Evolutionary conservation across 2,888 invertebrate species (phyloP), one percentile per base, ranked within the genome.

Genomic region (Parthenolecanium corni): DNA sequence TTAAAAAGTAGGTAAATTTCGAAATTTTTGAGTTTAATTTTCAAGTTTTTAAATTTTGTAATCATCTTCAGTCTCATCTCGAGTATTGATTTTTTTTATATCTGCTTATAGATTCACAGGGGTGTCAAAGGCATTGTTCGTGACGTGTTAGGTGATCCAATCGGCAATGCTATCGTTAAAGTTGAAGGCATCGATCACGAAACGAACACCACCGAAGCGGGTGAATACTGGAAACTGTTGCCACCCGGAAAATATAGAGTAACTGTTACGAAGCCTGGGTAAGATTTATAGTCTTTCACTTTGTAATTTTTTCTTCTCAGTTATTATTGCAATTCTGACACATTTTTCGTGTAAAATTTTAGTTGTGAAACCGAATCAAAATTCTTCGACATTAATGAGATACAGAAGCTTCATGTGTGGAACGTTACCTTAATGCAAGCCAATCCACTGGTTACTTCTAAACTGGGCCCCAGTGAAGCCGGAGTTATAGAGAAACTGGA

Each of bases 181-280:
- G 83, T 96, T 0, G 77, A 80, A 67, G 88, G 87, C 1, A 83
- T 88, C 57, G 75, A 81, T 31, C 94, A 94, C 72, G 74, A 76
- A 1, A 80, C 89, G 0, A 80, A 76, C 40, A 79, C 87, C 0
- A 83, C 85, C 0, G 72, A 72, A 6, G 78, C 79, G 66, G 97
- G 98, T 0, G 96, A 97, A 75, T 98, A 87, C 75, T 98, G 92
- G 90, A 80, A 94, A 25, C 75, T 98, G 24, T 76, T 97, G 6
- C 72, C 84, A 14, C 94, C 96, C 0, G 96, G 95, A 20, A 79
- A 75, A 5, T 94, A 96, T 72, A 84, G 84, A 67, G 72, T 96
- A 46, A 89, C 85, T 4, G 86, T 83, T 0, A 75, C 77, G 57
- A 85, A 84, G 24, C 74, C 78, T 57, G 88, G 86, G 80, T 88